A percentile compares a stretch with the other conserved stretches of the same genome.
phyloP scores from a whole-genome alignment of 2,888 invertebrate genomes.

The Himalopsyche japonica region DNA sequence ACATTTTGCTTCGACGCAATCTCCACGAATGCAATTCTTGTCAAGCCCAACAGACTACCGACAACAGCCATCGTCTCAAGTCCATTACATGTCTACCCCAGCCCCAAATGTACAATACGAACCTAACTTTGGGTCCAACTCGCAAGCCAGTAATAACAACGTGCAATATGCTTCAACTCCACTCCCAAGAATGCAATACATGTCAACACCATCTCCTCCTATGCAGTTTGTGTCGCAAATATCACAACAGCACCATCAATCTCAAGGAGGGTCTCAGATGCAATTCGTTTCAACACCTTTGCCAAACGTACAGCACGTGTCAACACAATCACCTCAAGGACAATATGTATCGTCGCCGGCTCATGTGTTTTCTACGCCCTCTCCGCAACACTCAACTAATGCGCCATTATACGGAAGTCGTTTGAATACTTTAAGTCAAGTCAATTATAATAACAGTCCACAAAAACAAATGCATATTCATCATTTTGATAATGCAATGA shows the following conservation, averaged over 20 bases:
- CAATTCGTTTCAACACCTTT: conserved; percentile 51
- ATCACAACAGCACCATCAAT: conserved; percentile 44
- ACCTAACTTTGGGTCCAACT: conserved; percentile 11
- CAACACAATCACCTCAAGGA: conserved; percentile 44
- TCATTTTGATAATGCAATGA: conserved; percentile 55
- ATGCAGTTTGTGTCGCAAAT: conserved; percentile 43
- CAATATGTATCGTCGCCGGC: conserved; percentile 53
- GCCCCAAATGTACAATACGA: conserved; percentile 22
- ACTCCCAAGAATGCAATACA: conserved; percentile 49
- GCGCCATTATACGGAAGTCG: conserved; percentile 50
- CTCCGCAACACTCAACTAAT: conserved; percentile 47
- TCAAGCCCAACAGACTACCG: conserved; percentile 29
- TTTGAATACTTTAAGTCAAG: conserved; percentile 42
- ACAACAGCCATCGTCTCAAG: conserved; percentile 15
- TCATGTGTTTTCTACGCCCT: conserved; percentile 53
- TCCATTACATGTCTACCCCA: conserved; percentile 33
- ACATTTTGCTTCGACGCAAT: conserved; percentile 20
- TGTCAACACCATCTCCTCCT: conserved; percentile 23
- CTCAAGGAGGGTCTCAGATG: conserved; percentile 42
- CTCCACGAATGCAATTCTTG: conserved; percentile 24
- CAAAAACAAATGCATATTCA: conserved; percentile 51
- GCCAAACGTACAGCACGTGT: conserved; percentile 22
- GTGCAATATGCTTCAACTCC: conserved; percentile 44
- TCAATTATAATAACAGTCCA: conserved; percentile 36
- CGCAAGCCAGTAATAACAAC: conserved; percentile 8